Percentiles rank a stretch among this genome's conserved stretches.
phyloP scores from a whole-genome alignment of 2,797 vertebrate genomes.

The Alcedo atthis region DNA sequence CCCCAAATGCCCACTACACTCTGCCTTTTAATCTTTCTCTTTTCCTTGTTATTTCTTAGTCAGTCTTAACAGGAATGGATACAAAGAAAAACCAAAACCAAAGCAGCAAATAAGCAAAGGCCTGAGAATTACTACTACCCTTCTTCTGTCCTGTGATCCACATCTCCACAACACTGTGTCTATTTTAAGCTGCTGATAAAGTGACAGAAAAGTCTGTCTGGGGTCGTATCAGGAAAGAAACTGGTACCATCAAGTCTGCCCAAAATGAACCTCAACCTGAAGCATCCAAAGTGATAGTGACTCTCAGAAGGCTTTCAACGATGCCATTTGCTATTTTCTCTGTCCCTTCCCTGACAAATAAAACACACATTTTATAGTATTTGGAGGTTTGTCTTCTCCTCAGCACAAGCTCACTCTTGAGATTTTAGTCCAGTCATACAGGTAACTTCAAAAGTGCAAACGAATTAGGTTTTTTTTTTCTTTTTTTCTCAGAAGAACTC shows the following conservation, averaged over 20 bases:
- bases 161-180: not conserved
- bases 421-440: not conserved
- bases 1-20: not conserved
- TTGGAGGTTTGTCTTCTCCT: not conserved
- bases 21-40: not conserved
- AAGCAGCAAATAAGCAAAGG: not conserved
- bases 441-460: not conserved
- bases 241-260: not conserved
- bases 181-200: not conserved
- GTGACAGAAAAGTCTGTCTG: not conserved
- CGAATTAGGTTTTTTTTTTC: not conserved
- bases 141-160: not conserved
- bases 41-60: not conserved
- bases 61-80: not conserved
- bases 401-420: not conserved
- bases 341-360: not conserved
- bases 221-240: not conserved
- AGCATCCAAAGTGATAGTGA: not conserved
- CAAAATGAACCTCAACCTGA: not conserved
- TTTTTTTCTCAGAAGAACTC: not conserved
- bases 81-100: not conserved
- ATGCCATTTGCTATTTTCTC: not conserved
- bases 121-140: not conserved
- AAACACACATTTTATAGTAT: not conserved
- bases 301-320: not conserved